Percentiles rank a stretch among this genome's conserved stretches.
phyloP scores from a whole-genome alignment of 2,113 vertebrate genomes.

The Australoheros scitulus region DNA sequence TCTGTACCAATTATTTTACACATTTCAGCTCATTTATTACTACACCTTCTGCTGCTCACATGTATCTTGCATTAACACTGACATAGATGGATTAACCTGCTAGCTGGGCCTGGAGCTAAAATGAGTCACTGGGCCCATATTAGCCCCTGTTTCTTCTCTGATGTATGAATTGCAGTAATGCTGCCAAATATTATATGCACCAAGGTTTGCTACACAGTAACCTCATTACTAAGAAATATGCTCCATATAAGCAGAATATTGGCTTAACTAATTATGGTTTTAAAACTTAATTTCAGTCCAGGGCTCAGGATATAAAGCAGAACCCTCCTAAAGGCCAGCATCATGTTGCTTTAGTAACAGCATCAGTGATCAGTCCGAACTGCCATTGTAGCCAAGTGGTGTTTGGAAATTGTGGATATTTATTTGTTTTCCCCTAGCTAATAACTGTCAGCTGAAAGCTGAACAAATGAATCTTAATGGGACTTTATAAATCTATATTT shows the following conservation, averaged over 20 bases:
- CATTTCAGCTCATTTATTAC: constrained; percentile 9
- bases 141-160: neutral
- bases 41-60: constrained; percentile 5
- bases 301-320: neutral
- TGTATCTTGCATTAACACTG: constrained; percentile 5
- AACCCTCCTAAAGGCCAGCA: neutral
- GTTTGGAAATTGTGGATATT: neutral
- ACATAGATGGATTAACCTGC: constrained; percentile 6
- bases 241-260: neutral
- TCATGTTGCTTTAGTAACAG: neutral
- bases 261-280: neutral
- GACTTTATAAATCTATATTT: neutral
- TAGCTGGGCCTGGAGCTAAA: constrained; percentile 7
- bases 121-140: neutral
- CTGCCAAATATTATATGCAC: neutral
- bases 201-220: neutral
- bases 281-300: neutral
- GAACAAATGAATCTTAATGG: neutral
- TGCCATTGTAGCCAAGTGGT: neutral
- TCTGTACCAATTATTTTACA: constrained; percentile 11
- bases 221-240: neutral
- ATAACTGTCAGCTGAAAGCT: neutral
- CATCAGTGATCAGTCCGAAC: neutral
- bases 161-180: neutral
- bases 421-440: neutral